A percentile compares a stretch with the other conserved stretches of the same genome.
Conservation (phyloP, 2,888 invertebrate genomes). For the Pasiphila rectangulata region DNA sequence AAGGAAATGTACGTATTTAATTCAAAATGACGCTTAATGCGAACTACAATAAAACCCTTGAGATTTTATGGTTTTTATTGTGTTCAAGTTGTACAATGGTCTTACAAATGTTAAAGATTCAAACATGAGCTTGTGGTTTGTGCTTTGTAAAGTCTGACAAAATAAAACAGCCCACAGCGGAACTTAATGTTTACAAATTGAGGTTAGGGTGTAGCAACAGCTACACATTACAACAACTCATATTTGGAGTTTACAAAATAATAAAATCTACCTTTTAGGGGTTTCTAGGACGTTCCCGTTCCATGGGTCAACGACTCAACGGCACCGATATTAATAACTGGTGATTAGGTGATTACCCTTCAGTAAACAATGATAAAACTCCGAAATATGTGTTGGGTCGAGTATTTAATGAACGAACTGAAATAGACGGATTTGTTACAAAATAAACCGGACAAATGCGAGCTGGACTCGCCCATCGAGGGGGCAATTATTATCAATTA, state of each 20-base stretch:
- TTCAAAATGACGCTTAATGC: conserved; percentile 1
- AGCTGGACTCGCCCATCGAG: too few relatives aligned
- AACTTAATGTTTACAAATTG: too few relatives aligned
- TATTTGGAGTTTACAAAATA: conserved; percentile 37
- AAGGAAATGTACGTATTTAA: conserved; percentile 8
- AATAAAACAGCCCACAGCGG: too few relatives aligned
- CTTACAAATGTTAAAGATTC: too few relatives aligned
- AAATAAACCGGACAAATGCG: too few relatives aligned
- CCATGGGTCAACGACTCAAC: conserved; percentile 44
- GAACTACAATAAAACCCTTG: conserved; percentile 9
- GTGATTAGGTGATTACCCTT: conserved; percentile 36
- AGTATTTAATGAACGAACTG: neutral
- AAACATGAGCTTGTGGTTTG: too few relatives aligned
- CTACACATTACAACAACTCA: conserved; percentile 36
- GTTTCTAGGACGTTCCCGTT: conserved; percentile 52
- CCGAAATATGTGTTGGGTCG: conserved; percentile 9
- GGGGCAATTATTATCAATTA: too few relatives aligned
- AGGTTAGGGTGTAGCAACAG: neutral
- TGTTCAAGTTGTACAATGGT: too few relatives aligned
- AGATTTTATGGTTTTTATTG: too few relatives aligned
- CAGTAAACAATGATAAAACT: conserved; percentile 11
- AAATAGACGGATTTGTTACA: neutral
- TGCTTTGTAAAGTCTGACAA: too few relatives aligned
- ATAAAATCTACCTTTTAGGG: conserved; percentile 31
- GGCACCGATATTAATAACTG: conserved; percentile 36